Evolutionary conservation across 2,113 vertebrate species (phyloP), one percentile per base, ranked within the genome.

Genomic region (Micronycteris hirsuta): DNA sequence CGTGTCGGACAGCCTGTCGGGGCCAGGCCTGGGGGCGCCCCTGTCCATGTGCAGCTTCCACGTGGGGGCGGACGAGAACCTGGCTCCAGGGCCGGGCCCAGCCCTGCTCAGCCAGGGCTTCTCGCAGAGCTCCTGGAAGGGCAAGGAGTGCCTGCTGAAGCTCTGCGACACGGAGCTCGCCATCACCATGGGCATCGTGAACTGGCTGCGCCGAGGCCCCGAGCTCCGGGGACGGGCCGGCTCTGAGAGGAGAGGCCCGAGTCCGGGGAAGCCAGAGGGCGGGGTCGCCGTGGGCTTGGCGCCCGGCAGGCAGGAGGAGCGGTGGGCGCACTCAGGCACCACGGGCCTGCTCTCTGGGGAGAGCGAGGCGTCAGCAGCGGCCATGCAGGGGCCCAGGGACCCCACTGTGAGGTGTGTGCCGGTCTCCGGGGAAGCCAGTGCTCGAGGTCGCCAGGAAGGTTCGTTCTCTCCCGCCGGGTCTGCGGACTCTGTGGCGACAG

Each of bases 41-140:
- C 97, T 99, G 81, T 99, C 99, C 67, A 99, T 99, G 97, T 99
- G 99, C 91, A 99, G 99, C 93, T 99, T 99, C 97, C 98, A 98
- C 17, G 98, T 99, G 43, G 99, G 99, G 82, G 98, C 99, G 3
- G 99, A 99, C 85, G 99, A 99, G 96, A 99, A 99, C 86, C 97
- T 99, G 98, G 98, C 99, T 54, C 98, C 98, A 0, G 98, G 98
- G 3, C 98, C 99, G 11, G 94, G 98, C 65, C 95, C 98, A 16
- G 99, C 99, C 78, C 91, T 99, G 13, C 98, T 99, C 77, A 98
- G 98, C 74, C 99, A 99, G 74, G 98, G 99, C 0, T 98, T 99
- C 95, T 97, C 98, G 61, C 98, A 99, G 94, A 99, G 99, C 90
- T 98, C 98, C 31, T 99, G 99, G 99, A 98, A 98, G 96, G 99